A percentile compares a stretch with the other conserved stretches of the same genome.
phyloP scores from a whole-genome alignment of 1,140 invertebrate species.

The Scaptomyza montana region DNA sequence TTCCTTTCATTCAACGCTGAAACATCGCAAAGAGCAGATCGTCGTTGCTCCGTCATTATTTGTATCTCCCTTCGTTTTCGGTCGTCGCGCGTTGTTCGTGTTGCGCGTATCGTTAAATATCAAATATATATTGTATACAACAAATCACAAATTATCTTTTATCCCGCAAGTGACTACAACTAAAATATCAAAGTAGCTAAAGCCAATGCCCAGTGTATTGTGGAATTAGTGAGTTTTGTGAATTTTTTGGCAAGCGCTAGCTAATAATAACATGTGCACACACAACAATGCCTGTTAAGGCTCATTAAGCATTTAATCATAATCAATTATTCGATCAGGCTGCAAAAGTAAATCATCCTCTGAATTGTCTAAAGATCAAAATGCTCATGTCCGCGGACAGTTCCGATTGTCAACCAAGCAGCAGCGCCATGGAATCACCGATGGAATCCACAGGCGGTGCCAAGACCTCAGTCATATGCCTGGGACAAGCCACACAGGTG shows the following conservation, averaged over 20 bases:
- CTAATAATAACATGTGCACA: conserved; percentile 17
- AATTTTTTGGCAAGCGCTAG: conserved; percentile 10
- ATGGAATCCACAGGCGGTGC: conserved; percentile 40
- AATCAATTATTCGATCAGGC: not conserved
- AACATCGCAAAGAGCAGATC: conserved; percentile 75
- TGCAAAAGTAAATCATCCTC: conserved; percentile 1
- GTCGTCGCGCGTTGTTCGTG: conserved; percentile 29
- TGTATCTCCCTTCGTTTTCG: conserved; percentile 32
- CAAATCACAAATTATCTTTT: conserved; percentile 1
- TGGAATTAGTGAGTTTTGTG: not conserved
- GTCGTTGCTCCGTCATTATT: conserved; percentile 49
- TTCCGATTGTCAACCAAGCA: conserved; percentile 72
- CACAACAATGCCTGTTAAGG: conserved; percentile 44
- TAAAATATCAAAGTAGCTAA: conserved; percentile 1
- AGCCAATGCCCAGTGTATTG: conserved; percentile 28
- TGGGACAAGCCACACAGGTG: conserved; percentile 34
- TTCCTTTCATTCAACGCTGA: conserved; percentile 82
- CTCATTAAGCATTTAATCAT: not conserved
- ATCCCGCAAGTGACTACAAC: conserved; percentile 10
- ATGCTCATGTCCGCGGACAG: conserved; percentile 84
- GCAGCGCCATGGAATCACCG: conserved; percentile 47
- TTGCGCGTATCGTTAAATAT: conserved; percentile 26
- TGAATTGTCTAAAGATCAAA: conserved; percentile 40
- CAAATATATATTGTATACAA: not conserved
- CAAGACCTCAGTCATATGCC: conserved; percentile 73